Conservation (phyloP, 2,797 vertebrate species). For the Todus mexicanus region DNA sequence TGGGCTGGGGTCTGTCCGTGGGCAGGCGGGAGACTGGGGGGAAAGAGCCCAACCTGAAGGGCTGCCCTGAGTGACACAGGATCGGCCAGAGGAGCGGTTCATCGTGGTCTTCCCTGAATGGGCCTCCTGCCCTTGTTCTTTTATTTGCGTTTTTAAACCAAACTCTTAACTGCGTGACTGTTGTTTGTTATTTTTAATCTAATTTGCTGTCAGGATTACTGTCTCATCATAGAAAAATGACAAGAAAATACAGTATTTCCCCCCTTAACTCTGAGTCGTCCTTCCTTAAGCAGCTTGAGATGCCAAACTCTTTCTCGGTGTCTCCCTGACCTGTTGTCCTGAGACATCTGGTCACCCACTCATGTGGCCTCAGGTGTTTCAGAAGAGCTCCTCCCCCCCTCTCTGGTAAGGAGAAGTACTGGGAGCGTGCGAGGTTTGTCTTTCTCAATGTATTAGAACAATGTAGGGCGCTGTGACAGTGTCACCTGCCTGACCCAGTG, state of each 20-base stretch:
- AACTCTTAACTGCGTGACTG: background rate
- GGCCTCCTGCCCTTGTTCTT: constrained; percentile 16
- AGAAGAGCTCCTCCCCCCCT: background rate
- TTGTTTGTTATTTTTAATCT: background rate
- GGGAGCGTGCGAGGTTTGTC: background rate
- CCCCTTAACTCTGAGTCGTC: background rate
- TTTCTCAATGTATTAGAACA: background rate
- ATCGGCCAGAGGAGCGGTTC: background rate
- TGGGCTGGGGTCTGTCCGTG: background rate
- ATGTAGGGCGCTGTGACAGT: background rate
- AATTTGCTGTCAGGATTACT: constrained; percentile 36
- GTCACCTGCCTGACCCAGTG: background rate
- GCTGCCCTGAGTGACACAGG: background rate
- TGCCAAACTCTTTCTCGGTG: accelerated
- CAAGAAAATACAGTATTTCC: constrained; percentile 49
- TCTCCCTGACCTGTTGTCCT: background rate
- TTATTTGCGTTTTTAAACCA: constrained; percentile 50
- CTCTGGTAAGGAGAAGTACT: background rate
- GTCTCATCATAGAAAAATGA: constrained; percentile 29
- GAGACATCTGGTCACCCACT: accelerated
- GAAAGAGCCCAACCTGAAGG: background rate
- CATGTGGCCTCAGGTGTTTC: accelerated
- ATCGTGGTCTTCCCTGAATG: background rate
- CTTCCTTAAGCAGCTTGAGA: background rate
- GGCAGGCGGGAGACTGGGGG: background rate